Percentiles rank a stretch among this genome's conserved stretches.
These are phyloP conservation scores for Pseudomugil tenellus DNA, from an alignment of 2,797 vertebrate genomes.

Conservation along the genomic window DNA sequence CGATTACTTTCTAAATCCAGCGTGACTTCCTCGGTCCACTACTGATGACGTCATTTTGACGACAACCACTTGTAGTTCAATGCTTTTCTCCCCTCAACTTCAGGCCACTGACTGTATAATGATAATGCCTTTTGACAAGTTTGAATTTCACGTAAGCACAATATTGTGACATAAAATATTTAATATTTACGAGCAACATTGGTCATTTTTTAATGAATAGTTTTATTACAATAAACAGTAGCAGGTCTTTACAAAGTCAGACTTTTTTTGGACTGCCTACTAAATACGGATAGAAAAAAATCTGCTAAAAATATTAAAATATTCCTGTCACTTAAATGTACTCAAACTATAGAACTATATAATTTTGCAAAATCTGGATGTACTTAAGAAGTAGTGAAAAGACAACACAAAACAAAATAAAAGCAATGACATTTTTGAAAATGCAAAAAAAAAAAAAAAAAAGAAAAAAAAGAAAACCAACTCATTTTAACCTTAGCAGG, in stretches of 20 bases:
- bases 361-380: neutral
- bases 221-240: neutral
- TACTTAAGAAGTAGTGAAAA: too few relatives aligned
- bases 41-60: conserved; percentile 45
- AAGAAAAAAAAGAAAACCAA: too few relatives aligned
- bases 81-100: neutral
- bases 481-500: conserved; percentile 7
- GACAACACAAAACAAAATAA: too few relatives aligned
- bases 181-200: conserved; percentile 53
- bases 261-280: neutral
- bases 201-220: conserved; percentile 2
- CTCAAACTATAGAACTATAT: neutral
- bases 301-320: neutral
- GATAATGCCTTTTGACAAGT: too few relatives aligned
- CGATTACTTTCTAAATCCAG: rapidly evolving
- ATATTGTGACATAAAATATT: too few relatives aligned
- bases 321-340: neutral
- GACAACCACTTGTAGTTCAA: neutral
- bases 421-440: too few relatives aligned
- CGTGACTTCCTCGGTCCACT: neutral
- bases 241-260: neutral
- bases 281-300: rapidly evolving
- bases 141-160: too few relatives aligned
- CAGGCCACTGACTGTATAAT: too few relatives aligned
- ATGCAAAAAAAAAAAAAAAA: too few relatives aligned